Percentiles rank a stretch among this genome's conserved stretches.
These are phyloP conservation scores for Gnatocerus cornutus DNA, from an alignment of 2,888 invertebrate genomes.

Conservation along the genomic window DNA sequence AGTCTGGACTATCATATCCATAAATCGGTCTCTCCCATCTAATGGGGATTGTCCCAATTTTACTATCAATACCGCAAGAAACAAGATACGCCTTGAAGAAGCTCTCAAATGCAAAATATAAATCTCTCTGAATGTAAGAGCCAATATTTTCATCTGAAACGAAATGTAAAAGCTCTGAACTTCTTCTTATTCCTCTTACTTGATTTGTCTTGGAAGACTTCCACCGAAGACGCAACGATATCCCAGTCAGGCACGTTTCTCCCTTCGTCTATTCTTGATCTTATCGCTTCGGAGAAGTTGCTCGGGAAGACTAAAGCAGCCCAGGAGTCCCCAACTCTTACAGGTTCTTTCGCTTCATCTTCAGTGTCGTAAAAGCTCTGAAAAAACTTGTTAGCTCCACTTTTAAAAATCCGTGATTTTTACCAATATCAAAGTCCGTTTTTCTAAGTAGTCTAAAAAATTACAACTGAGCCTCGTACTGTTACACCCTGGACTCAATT, in stretches of 20 bases:
- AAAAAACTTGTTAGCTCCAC: conserved; percentile 3
- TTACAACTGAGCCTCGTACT: conserved; percentile 81
- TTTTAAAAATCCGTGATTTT: conserved; percentile 64
- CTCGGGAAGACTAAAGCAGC: conserved; percentile 82
- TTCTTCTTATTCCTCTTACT: conserved; percentile 75
- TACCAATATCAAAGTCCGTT: conserved; percentile 79
- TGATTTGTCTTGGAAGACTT: conserved; percentile 86
- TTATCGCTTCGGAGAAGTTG: conserved; percentile 84
- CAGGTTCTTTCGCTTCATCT: conserved; percentile 76
- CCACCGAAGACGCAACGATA: conserved; percentile 78
- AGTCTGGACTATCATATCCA: conserved; percentile 84
- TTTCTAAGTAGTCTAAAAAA: conserved; percentile 81
- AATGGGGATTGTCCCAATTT: conserved; percentile 77
- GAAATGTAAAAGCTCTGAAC: not conserved
- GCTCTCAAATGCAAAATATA: conserved; percentile 81
- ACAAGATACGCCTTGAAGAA: conserved; percentile 79
- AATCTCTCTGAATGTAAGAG: conserved; percentile 82
- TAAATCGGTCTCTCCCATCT: conserved; percentile 82
- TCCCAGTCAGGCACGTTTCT: conserved; percentile 74
- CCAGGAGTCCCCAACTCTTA: conserved; percentile 82
- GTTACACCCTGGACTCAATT: conserved; percentile 63
- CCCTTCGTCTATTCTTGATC: conserved; percentile 72
- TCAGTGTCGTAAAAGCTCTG: conserved; percentile 63
- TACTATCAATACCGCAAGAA: conserved; percentile 79
- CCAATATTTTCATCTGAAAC: conserved; percentile 91